Base-by-base conservation (phyloP, 2,888 invertebrate species). In the Acrocera orbiculus region DNA sequence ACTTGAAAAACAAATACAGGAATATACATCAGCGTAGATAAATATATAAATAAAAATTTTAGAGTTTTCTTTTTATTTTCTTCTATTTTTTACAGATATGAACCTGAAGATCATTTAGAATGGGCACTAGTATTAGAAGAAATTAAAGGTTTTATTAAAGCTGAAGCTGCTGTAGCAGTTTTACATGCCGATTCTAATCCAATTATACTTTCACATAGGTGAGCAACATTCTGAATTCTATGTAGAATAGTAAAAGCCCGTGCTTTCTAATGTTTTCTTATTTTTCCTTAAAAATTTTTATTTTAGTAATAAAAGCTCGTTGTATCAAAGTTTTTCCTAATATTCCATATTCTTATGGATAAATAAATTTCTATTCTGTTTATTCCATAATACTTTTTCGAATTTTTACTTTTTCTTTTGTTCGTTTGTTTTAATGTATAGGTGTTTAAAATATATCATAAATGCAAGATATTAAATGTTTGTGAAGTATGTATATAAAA, bases 101-200 rank as follows among this genome's bases (percentile, higher is more conserved):
- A 92, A 55, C 92, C 93, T n/a, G 92, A 92, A 47, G 93, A 95
- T 60, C 86, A 89, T 56, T 68, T 87, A 47, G 93, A 95, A 62
- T 95, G 95, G 95, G 81, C 81, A 30, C 66, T 90, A 41, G 92
- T 95, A 2, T 68, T 93, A 41, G 85, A 87, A 47, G 93, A 95
- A 65, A 89, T 93, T 40, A 85, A 86, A 61, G 80, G 85, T 35
- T 95, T 95, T 63, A 79, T 93, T 38, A 81, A 82, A 60, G 87
- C 90, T 15, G 93, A 93, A 58, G 80, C 82, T 36, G 73, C 87
- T 25, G 80, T 93, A 13, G 76, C 78, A 36, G 85, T 95, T 11
- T 65, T 89, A 32, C 87, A 90, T 56, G 76, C 85, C 26, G 87
- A 92, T 53, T 79, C 83, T 44, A 74, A 73, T 56, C 76, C 82